Base-by-base conservation (phyloP, 2,113 vertebrate genomes). In the Poecilia latipinna region DNA sequence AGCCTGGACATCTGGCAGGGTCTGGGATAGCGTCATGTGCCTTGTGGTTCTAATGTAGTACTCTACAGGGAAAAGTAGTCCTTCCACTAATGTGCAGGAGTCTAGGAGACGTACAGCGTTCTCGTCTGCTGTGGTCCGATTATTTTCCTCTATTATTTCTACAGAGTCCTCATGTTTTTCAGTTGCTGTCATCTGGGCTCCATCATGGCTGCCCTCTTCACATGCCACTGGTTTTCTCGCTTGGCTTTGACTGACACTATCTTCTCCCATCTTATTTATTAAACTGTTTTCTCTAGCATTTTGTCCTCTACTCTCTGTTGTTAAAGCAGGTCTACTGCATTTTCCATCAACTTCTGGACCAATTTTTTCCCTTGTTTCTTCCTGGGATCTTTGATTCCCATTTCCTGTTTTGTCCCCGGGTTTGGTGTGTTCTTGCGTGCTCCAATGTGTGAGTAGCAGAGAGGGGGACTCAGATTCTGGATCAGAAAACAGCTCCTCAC, bases 21-120 rank as follows among this genome's bases (percentile, higher is more conserved):
- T 89, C 67, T 86, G 89, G 3, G 86, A 86, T 12, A 61, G 62
- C 0, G 87, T 26, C 92, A 93, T 93, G 3, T 86, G 91, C 37
- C 92, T 87, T 0, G 92, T 93, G 70, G 92, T 93, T 12, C 92
- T 73, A 19, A 93, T 68, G 1, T 93, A 93, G 80, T 93, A 93
- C 66, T 93, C 92, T 8, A 62, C 83, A 2, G 92, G 92, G 61
- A 89, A 93, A 74, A 89, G 78, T 1, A 91, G 85, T 71, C 92
- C 92, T 2, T 93, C 92, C 61, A 90, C 87, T 19, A 91, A 17
- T 0, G 90, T 92, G 65, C 90, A 91, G 24, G 90, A 91, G 39
- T 88, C 90, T 6, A 82, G 5, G 35, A 89, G 61, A 19, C 76
- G 7, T 0, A 0, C 71, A 0, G 28, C 51, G 8, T 77, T 76